A percentile compares a stretch with the other conserved stretches of the same genome.
phyloP scores from a whole-genome alignment of 2,797 vertebrate genomes.

The Microctenopoma steveboyesi region DNA sequence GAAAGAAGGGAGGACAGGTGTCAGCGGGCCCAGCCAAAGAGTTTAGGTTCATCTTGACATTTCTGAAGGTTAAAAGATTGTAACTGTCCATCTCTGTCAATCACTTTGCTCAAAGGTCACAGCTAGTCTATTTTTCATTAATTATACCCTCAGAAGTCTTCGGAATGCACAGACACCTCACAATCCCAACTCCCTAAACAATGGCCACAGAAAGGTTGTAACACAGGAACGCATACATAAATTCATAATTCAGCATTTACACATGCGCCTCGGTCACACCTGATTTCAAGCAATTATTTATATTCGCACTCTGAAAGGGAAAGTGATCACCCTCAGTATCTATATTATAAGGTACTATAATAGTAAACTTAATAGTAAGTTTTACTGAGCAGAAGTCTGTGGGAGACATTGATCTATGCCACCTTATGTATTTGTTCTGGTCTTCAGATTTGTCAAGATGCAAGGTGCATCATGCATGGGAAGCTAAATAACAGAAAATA shows the following conservation, averaged over 20 bases:
- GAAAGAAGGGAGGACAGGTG: constrained; percentile 71
- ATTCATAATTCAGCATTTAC: constrained; percentile 52
- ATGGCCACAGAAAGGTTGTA: constrained; percentile 60
- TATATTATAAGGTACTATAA: not conserved
- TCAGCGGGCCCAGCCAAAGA: constrained; percentile 68
- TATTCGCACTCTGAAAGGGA: constrained; percentile 4
- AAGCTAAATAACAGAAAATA: not conserved
- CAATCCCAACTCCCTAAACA: constrained; percentile 59
- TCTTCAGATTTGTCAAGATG: not conserved
- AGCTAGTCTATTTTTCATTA: constrained; percentile 81
- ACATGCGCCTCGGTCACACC: constrained; percentile 7
- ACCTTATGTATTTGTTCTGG: not conserved
- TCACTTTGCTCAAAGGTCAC: constrained; percentile 85
- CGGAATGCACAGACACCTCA: constrained; percentile 61
- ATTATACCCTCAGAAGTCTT: constrained; percentile 80
- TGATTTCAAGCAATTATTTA: constrained; percentile 19
- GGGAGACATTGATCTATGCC: not conserved
- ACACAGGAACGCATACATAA: constrained; percentile 57
- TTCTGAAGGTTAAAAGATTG: constrained; percentile 87
- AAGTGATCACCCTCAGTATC: not conserved
- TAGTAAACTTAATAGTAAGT: not conserved
- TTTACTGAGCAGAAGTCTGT: not conserved
- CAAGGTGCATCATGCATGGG: not conserved
- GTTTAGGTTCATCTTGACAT: constrained; percentile 81
- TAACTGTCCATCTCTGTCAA: constrained; percentile 84